Evolutionary conservation across 1,140 invertebrate genomes (phyloP).

Genomic region (Bombyx mori): ASM3026992v2 NC_085118.1:6701001-6701500

Average conservation of each 20-base stretch:
- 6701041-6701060: neutral
- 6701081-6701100: slow-evolving; percentile 11
- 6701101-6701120: slow-evolving; percentile 27
- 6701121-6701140: slow-evolving; percentile 9
- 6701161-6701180: slow-evolving; percentile 16
- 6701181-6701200: slow-evolving; percentile 21
- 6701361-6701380: slow-evolving; percentile 11
- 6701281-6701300: slow-evolving; percentile 28
- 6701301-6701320: slow-evolving; percentile 32
- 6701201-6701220: slow-evolving; percentile 11
- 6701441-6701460: too few relatives aligned
- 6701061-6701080: neutral
- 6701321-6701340: slow-evolving; percentile 30
- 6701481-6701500: too few relatives aligned
- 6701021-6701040: slow-evolving; percentile 15
- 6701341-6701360: slow-evolving; percentile 13
- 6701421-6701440: too few relatives aligned
- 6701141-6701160: slow-evolving; percentile 19
- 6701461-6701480: too few relatives aligned
- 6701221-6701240: slow-evolving; percentile 32
- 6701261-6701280: slow-evolving; percentile 41
- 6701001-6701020: slow-evolving; percentile 23
- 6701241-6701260: slow-evolving; percentile 27
- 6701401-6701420: too few relatives aligned
- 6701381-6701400: slow-evolving; percentile 17